Evolutionary conservation across 2,888 invertebrate species (phyloP), one percentile per base, ranked within the genome.

Genomic region (Philopedon plagiatum): DNA sequence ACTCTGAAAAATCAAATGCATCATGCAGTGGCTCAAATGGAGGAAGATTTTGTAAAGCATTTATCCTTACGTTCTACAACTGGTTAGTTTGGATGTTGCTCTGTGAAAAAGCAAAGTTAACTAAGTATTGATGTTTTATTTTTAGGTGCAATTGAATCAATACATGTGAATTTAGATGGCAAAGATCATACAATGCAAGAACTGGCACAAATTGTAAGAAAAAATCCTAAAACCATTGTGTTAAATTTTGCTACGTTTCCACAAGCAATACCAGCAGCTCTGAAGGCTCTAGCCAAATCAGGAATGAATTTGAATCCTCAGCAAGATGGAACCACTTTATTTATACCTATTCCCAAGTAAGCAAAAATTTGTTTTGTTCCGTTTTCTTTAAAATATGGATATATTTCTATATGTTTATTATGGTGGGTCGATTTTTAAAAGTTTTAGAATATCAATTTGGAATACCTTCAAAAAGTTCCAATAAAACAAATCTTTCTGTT

Each of bases 291-390:
- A 56, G 86, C 88, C 63, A 90, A 90, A 37, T 95, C 96, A 71
- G 96, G 97, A 8, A 90, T 98, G 88, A 96, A 96, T 85, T 86
- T 98, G 65, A 97, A 95, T 86, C 96, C 97, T 0, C 97, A 98
- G 83, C 96, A 97, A 85, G 98, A 98, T 83, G 97, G 97, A 19
- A 96, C 95, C 0, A 94, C 94, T 1, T 85, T 98, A 56, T 97
- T 91, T 85, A 89, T 98, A 61, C 94, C 95, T 37, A 90, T 97
- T 76, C 96, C 97, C 9, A 97, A 96, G 92, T 92, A 87, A 87
- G 11, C 0, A 23, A 19, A 44, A 39, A n/a, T n/a, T n/a, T n/a
- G n/a, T n/a, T n/a, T n/a, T n/a, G n/a, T n/a, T n/a, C n/a, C n/a
- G n/a, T n/a, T n/a, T n/a, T n/a, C n/a, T n/a, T n/a, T n/a, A n/a